phyloP scores from a whole-genome alignment of 2,888 invertebrate species.

The Stenodema calcarata region DNA sequence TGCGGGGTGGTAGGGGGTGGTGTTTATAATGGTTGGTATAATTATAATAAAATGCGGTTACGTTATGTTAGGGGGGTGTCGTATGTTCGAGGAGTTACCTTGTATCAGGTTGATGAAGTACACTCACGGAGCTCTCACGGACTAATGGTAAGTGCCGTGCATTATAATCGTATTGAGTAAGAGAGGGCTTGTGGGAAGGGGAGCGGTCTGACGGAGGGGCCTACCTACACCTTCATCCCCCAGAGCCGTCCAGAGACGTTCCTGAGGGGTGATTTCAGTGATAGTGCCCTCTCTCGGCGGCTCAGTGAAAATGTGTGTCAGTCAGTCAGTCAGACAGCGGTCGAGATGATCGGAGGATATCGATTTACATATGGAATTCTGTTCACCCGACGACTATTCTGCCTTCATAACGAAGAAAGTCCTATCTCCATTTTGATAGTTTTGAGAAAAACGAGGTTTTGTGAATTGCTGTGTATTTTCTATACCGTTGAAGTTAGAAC shows the following conservation, averaged over 20 bases:
- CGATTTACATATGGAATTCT: too few species aligned
- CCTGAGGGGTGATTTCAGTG: background rate
- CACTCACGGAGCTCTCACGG: conserved; percentile 44
- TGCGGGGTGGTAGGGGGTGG: background rate
- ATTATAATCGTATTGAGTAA: conserved; percentile 47
- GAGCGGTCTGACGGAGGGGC: background rate
- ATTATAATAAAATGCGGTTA: background rate
- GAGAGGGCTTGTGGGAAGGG: background rate
- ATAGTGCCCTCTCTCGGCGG: background rate
- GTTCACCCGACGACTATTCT: too few species aligned
- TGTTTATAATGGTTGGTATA: background rate
- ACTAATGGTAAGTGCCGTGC: conserved; percentile 48
- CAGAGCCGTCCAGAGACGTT: background rate
- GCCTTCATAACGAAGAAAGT: too few species aligned
- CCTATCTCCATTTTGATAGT: too few species aligned
- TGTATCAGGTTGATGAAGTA: conserved; percentile 21
- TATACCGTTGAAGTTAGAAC: too few species aligned
- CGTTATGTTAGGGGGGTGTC: background rate
- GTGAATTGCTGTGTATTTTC: too few species aligned
- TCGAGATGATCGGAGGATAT: background rate
- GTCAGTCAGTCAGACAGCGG: background rate
- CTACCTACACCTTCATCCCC: background rate
- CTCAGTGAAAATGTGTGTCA: background rate
- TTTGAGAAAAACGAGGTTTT: too few species aligned
- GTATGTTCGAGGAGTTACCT: conserved; percentile 7